Base-by-base conservation (phyloP, 2,797 vertebrate genomes). In the Paguma larvata region DNA sequence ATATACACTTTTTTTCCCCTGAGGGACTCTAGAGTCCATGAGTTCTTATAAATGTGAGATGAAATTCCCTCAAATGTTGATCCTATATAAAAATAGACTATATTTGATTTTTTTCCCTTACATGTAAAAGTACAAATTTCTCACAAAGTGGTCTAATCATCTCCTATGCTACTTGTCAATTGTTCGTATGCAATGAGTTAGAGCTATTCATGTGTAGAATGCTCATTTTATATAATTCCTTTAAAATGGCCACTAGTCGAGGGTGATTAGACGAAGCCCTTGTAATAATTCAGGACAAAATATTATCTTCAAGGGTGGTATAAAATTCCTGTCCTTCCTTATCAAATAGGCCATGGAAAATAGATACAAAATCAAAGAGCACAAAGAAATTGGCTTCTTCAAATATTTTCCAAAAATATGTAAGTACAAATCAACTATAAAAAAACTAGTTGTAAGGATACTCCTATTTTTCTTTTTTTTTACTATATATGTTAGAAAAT, bases 371-470 rank as follows among this genome's bases (percentile, higher is more conserved):
- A 62, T 89, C 2, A 44, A 89, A 85, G 27, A 62, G 2, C 59
- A 23, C 10, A 82, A 85, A 62, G 9, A 73, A 92, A 75, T 70
- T 83, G 19, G 16, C 14, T 93, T 62, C 41, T 70, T 44, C 82
- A 95, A 89, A 48, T 89, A 51, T 75, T 97, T 95, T 82, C 70
- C 85, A 46, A 73, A 94, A 73, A 38, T 56, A 11, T 32, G 8
- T 48, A 53, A 85, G 11, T 15, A n/a, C 41, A 77, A 91, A 48
- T 73, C 15, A 84, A 80, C 12, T 6, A 63, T 34, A 94, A 32
- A 79, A 89, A 82, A 63, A n/a, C 6, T 86, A 65, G 9, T 63
- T 88, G 46, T 32, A 85, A 78, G 4, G 56, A 72, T 70, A 63
- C 5, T 44, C 3, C 5, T 82, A 16, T 13, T 82, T 51, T 27